A percentile compares a stretch with the other conserved stretches of the same genome.
Evolutionary conservation across 2,888 invertebrate species (phyloP).

Genomic region (Plagodis dolabraria): DNA sequence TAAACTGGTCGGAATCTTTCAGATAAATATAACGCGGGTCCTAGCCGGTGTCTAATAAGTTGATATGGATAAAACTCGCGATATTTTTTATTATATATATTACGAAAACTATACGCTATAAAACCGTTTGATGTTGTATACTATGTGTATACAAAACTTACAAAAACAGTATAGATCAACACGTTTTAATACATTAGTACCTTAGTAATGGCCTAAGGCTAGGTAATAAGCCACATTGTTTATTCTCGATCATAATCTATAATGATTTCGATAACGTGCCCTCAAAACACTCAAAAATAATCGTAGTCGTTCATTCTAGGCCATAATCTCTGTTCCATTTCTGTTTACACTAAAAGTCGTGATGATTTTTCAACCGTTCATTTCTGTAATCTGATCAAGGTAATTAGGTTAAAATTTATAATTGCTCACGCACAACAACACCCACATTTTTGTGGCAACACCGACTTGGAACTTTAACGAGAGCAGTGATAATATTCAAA

Average conservation of each 20-base stretch:
- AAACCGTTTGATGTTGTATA: no score
- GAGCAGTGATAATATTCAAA: conserved; percentile 56
- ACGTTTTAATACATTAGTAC: no score
- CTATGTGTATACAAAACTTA: no score
- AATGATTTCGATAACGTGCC: conserved; percentile 6
- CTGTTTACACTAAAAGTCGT: conserved; percentile 35
- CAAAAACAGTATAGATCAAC: no score
- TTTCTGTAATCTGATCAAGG: conserved; percentile 46
- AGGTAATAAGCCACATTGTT: neutral
- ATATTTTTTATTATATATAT: no score
- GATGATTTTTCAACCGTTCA: conserved; percentile 39
- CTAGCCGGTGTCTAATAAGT: no score
- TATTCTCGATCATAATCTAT: conserved; percentile 1
- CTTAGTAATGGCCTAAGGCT: neutral
- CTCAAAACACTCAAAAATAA: conserved; percentile 8
- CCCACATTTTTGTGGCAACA: conserved; percentile 52
- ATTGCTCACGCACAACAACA: conserved; percentile 54
- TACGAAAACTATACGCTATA: no score
- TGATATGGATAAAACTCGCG: no score
- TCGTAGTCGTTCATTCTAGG: neutral
- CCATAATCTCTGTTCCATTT: conserved; percentile 32
- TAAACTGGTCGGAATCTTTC: no score
- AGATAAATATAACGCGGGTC: no score
- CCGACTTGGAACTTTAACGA: conserved; percentile 62
- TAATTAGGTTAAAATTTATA: conserved; percentile 60